Percentiles rank a stretch among this genome's conserved stretches.
phyloP scores from a whole-genome alignment of 2,888 invertebrate species.

The Dione juno region DNA sequence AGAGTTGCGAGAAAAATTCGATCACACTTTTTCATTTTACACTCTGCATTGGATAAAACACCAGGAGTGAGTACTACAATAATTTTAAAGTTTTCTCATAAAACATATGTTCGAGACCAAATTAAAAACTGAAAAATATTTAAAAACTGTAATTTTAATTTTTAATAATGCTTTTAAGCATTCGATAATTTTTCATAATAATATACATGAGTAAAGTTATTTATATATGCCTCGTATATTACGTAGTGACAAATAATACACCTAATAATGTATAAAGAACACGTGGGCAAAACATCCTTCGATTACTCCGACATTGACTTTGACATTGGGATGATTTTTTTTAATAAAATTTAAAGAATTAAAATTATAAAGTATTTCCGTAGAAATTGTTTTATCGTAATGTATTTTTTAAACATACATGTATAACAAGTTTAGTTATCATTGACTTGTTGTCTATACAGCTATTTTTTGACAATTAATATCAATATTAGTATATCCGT shows the following conservation, averaged over 20 bases:
- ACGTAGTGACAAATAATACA: background rate
- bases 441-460: too few relatives aligned
- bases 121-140: too few relatives aligned
- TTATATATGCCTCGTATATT: background rate
- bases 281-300: conserved; percentile 31
- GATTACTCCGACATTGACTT: conserved; percentile 8
- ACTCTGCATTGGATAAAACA: conserved; percentile 91
- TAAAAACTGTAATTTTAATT: background rate
- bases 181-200: too few relatives aligned
- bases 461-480: too few relatives aligned
- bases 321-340: background rate
- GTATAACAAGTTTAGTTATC: too few relatives aligned
- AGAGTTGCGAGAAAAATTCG: conserved; percentile 79
- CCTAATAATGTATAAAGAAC: background rate
- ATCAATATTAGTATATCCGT: too few relatives aligned
- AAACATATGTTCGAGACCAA: too few relatives aligned
- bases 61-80: conserved; percentile 82
- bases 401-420: too few relatives aligned
- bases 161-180: too few relatives aligned
- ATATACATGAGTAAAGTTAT: too few relatives aligned
- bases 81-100: background rate
- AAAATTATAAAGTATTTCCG: background rate
- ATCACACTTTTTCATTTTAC: conserved; percentile 90
- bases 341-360: background rate
- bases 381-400: too few relatives aligned